These are phyloP conservation scores for Gonioctena quinquepunctata DNA, from an alignment of 1,140 invertebrate species.

Conservation along the genomic window DNA sequence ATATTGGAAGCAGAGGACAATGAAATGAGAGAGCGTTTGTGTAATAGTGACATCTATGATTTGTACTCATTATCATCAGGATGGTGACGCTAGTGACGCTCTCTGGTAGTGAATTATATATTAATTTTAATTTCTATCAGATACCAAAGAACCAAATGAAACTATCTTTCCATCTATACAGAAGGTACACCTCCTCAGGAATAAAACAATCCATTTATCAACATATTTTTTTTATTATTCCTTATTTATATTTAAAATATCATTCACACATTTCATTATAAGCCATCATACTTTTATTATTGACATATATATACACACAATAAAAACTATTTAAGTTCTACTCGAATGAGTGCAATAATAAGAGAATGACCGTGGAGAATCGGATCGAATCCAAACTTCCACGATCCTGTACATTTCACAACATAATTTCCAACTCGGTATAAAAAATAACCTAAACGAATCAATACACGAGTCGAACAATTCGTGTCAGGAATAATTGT, in stretches of 20 bases:
- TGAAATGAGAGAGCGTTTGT: too few species aligned
- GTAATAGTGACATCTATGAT: too few species aligned
- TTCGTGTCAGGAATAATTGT: not conserved
- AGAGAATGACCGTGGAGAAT: slow-evolving; percentile 19
- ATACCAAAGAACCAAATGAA: too few species aligned
- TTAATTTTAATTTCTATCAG: too few species aligned
- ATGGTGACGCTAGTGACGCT: too few species aligned
- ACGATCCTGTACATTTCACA: slow-evolving; percentile 23
- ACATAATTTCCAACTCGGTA: slow-evolving; percentile 10
- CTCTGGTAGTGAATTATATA: too few species aligned
- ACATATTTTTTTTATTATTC: slow-evolving; percentile 31
- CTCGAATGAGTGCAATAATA: slow-evolving; percentile 31
- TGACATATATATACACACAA: slow-evolving; percentile 46
- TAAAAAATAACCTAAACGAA: not conserved
- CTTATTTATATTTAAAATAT: slow-evolving; percentile 45
- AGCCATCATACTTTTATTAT: slow-evolving; percentile 39
- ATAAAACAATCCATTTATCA: too few species aligned
- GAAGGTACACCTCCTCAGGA: too few species aligned
- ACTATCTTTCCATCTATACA: too few species aligned
- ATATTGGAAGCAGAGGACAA: too few species aligned
- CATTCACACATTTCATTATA: slow-evolving; percentile 41
- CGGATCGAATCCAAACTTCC: slow-evolving; percentile 23
- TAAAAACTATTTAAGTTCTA: slow-evolving; percentile 35
- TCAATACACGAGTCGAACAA: not conserved
- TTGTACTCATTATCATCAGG: too few species aligned